phyloP scores from a whole-genome alignment of 2,888 invertebrate genomes.

The Pasiphila rectangulata region DNA sequence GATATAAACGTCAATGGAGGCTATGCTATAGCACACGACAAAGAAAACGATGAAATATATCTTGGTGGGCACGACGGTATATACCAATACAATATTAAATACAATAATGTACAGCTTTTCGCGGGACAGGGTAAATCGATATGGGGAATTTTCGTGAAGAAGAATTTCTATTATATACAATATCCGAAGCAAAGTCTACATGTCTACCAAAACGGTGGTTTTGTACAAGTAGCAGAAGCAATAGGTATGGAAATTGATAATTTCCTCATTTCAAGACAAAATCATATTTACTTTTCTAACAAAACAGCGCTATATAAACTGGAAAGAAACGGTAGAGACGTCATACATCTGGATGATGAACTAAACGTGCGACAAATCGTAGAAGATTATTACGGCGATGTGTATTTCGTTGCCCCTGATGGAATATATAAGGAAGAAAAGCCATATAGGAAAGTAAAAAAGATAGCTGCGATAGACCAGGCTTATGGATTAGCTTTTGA shows the following conservation, averaged over 20 bases:
- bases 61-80: conserved; percentile 71
- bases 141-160: conserved; percentile 59
- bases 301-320: conserved; percentile 66
- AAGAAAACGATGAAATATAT: conserved; percentile 65
- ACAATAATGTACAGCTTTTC: conserved; percentile 58
- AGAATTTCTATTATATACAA: conserved; percentile 67
- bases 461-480: conserved; percentile 48
- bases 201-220: conserved; percentile 52
- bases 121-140: conserved; percentile 64
- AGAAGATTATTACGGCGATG: conserved; percentile 61
- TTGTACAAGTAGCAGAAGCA: conserved; percentile 57
- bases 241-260: conserved; percentile 55
- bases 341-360: conserved; percentile 50
- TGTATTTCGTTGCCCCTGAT: conserved; percentile 54
- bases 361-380: conserved; percentile 53
- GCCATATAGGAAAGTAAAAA: conserved; percentile 53
- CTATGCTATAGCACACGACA: conserved; percentile 64
- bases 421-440: conserved; percentile 46
- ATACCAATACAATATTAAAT: conserved; percentile 64
- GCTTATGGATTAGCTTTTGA: conserved; percentile 62
- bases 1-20: conserved; percentile 57
- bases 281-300: conserved; percentile 60
- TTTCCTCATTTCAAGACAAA: conserved; percentile 55
- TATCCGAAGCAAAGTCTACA: conserved; percentile 60
- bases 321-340: conserved; percentile 37